Evolutionary conservation across 1,140 invertebrate species (phyloP).

Genomic region (Aphelinus certus): DNA sequence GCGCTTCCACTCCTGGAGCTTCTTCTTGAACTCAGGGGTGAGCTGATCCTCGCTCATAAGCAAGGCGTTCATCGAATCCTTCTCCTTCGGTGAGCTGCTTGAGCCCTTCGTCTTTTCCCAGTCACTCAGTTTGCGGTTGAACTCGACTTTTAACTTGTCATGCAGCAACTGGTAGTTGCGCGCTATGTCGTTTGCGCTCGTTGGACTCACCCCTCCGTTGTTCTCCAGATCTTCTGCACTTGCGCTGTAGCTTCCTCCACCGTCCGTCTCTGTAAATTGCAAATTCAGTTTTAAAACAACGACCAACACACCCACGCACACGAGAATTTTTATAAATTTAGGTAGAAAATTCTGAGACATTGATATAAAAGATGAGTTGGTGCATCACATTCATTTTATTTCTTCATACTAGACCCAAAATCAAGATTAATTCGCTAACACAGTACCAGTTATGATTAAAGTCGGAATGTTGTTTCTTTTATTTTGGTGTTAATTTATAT

Average conservation of each 20-base stretch:
- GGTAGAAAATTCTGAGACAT: too few relatives aligned
- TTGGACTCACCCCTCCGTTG: constrained; percentile 32
- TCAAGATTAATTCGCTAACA: too few relatives aligned
- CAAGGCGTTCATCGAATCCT: constrained; percentile 44
- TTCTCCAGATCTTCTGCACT: constrained; percentile 51
- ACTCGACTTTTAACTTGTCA: constrained; percentile 76
- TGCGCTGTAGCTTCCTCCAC: constrained; percentile 47
- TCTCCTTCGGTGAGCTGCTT: constrained; percentile 33
- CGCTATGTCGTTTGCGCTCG: constrained; percentile 66
- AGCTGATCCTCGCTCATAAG: constrained; percentile 72
- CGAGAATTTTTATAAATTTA: too few relatives aligned
- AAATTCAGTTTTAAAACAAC: too few relatives aligned
- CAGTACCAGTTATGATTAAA: too few relatives aligned
- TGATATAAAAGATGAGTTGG: too few relatives aligned
- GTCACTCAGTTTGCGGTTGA: constrained; percentile 76
- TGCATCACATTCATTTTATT: too few relatives aligned
- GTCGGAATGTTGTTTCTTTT: too few relatives aligned
- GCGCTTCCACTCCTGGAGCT: constrained; percentile 86
- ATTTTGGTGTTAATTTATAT: too few relatives aligned
- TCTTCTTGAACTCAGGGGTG: constrained; percentile 81
- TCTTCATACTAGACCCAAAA: too few relatives aligned
- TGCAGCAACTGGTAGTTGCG: constrained; percentile 73
- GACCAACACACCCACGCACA: too few relatives aligned
- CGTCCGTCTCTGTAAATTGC: constrained; percentile 29
- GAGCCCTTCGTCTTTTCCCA: constrained; percentile 68